phyloP scores from a whole-genome alignment of 2,888 invertebrate genomes.

The Archips xylosteana region DNA sequence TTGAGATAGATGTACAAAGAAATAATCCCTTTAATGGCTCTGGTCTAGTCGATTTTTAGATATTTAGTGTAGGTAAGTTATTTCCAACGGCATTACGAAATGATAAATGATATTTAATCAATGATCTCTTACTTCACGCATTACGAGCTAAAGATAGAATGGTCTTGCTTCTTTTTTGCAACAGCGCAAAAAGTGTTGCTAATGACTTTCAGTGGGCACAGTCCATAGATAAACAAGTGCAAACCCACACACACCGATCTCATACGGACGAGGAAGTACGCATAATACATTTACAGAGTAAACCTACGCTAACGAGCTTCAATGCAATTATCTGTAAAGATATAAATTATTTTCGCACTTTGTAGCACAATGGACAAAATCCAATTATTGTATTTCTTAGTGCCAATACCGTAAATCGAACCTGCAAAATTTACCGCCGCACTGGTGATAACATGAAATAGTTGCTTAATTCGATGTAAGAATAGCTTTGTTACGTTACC shows the following conservation, averaged over 20 bases:
- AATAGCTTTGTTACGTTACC: slow-evolving; percentile 3
- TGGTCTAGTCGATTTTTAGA: too few relatives aligned
- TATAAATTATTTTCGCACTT: slow-evolving; percentile 36
- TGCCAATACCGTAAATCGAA: slow-evolving; percentile 27
- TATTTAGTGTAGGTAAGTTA: background rate
- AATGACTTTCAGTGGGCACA: slow-evolving; percentile 25
- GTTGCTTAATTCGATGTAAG: slow-evolving; percentile 14
- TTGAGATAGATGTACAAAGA: too few relatives aligned
- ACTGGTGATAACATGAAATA: background rate
- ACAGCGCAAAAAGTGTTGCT: slow-evolving; percentile 30
- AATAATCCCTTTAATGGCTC: too few relatives aligned
- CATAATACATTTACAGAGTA: slow-evolving; percentile 11
- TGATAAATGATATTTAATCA: slow-evolving; percentile 11
- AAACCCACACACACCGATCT: slow-evolving; percentile 31
- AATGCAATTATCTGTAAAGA: slow-evolving; percentile 40
- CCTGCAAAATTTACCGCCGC: background rate
- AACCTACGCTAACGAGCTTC: slow-evolving; percentile 29
- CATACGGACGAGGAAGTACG: slow-evolving; percentile 36
- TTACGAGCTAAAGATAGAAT: slow-evolving; percentile 7
- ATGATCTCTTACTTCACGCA: background rate
- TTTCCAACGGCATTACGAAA: background rate
- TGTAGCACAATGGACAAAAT: slow-evolving; percentile 25
- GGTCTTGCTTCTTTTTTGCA: slow-evolving; percentile 1
- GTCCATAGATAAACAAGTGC: slow-evolving; percentile 13
- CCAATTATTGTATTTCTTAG: slow-evolving; percentile 25